These are phyloP conservation scores for Phaethornis superciliosus DNA, from an alignment of 2,113 vertebrate species.

Conservation along the genomic window DNA sequence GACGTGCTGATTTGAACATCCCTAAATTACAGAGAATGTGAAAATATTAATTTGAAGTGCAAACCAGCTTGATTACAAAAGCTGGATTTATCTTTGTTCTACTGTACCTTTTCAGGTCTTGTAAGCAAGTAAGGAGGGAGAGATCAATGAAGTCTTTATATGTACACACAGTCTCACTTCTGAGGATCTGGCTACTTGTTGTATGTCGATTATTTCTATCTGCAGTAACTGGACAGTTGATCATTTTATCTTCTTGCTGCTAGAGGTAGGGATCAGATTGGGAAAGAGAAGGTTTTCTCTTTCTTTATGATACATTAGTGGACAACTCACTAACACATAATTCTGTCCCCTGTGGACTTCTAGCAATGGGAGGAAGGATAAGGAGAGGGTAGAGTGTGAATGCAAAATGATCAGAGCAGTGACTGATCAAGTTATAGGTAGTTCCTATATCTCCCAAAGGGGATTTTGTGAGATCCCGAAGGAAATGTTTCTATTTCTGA, in stretches of 20 bases:
- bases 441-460: background rate
- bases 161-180: background rate
- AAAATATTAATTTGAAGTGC: slow-evolving; percentile 27
- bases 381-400: background rate
- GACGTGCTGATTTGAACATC: slow-evolving; percentile 25
- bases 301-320: background rate
- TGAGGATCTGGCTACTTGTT: background rate
- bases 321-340: background rate
- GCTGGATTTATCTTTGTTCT: background rate
- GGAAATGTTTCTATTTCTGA: background rate
- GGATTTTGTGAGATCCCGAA: background rate
- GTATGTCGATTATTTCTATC: background rate
- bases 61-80: background rate
- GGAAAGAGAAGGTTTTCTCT: background rate
- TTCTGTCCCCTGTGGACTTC: background rate
- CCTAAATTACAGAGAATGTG: slow-evolving; percentile 22
- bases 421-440: background rate
- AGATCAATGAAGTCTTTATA: background rate
- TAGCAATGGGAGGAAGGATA: background rate
- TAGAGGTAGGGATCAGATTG: background rate
- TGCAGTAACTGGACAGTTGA: background rate
- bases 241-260: background rate
- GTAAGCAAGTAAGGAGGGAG: background rate
- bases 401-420: background rate
- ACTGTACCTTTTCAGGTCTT: background rate